Evolutionary conservation across 2,888 invertebrate genomes (phyloP).

Genomic region (Atethmia centrago): DNA sequence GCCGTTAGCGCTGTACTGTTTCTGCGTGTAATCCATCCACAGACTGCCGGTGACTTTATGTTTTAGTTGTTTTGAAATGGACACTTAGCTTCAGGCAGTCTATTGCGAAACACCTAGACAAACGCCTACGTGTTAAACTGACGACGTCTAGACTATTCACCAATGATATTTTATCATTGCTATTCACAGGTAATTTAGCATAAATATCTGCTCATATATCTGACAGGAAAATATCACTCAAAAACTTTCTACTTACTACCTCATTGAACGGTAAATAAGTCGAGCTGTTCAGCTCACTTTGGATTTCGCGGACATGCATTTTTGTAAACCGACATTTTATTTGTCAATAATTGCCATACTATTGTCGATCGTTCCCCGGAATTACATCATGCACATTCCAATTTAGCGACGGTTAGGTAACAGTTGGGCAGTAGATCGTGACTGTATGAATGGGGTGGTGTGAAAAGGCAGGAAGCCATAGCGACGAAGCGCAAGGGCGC

Average conservation of each 20-base stretch:
- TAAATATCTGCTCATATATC: slow-evolving; percentile 23
- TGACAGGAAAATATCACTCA: slow-evolving; percentile 31
- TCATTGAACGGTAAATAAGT: slow-evolving; percentile 28
- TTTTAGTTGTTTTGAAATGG: slow-evolving; percentile 19
- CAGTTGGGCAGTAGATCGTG: slow-evolving; percentile 79
- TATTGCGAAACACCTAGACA: slow-evolving; percentile 48
- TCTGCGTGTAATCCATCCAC: too few relatives aligned
- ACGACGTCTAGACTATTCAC: slow-evolving; percentile 43
- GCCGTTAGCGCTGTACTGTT: too few relatives aligned
- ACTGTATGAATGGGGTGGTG: slow-evolving; percentile 80
- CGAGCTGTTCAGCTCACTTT: slow-evolving; percentile 10
- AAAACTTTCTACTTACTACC: slow-evolving; percentile 51
- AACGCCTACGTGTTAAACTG: slow-evolving; percentile 47
- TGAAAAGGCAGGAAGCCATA: slow-evolving; percentile 82
- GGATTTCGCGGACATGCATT: slow-evolving; percentile 40
- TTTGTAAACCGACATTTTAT: slow-evolving; percentile 32
- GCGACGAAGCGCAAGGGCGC: slow-evolving; percentile 82
- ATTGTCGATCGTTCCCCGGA: slow-evolving; percentile 55
- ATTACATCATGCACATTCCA: slow-evolving; percentile 70
- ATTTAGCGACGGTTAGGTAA: slow-evolving; percentile 72
- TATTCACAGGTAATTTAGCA: slow-evolving; percentile 38
- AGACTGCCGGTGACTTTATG: too few relatives aligned
- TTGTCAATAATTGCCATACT: slow-evolving; percentile 33
- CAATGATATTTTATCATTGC: too few relatives aligned
- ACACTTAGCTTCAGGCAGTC: slow-evolving; percentile 19